Base-by-base conservation (phyloP, 1,140 invertebrate genomes). In the Pteromalus puparum region DNA sequence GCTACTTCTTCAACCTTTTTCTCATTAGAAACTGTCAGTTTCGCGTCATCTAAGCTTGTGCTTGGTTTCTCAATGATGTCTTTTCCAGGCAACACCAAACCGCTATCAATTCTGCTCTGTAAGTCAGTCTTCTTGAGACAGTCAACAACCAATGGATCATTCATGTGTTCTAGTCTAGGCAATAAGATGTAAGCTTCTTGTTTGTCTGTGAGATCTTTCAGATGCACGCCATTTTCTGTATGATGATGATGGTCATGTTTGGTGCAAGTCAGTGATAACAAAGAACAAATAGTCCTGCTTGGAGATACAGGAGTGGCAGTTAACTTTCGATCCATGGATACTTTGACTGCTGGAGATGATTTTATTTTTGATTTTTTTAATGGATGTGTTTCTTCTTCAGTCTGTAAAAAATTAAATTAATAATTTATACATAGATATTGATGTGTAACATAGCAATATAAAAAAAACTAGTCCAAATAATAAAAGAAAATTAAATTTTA, bases 81-180 rank as follows among this genome's bases (percentile, higher is more conserved):
- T 70, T 70, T 30, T 30, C 1, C 18, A 30, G 24, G 12, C 10
- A 7, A n/a, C 21, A n/a, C 0, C n/a, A 24, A 1, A 83, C 21
- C 24, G 42, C 30, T 46, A 18, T 28, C 3, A 21, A 24, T 1
- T 42, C 53, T 79, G 18, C 21, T 74, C 67, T 34, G 12, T 18
- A 42, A 65, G 70, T 68, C 78, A 84, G 6, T 78, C 42, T 61
- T 75, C 38, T n/a, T 70, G 1, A 46, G 61, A 42, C 76, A 85
- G 2, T 48, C n/a, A 24, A 15, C 7, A 15, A 85, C 30, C 79
- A 79, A 12, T 10, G 46, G 70, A 87, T 81, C 65, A 13, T 24
- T 6, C n/a, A 76, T 75, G 30, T 81, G 6, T 61, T 86, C 86
- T 26, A 87, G 38, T 75, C 34, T 85, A 12, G 15, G 68, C n/a